Percentiles rank a stretch among this genome's conserved stretches.
Evolutionary conservation across 1,140 invertebrate species (phyloP).

Genomic region (Aphaenogaster floridana): DNA sequence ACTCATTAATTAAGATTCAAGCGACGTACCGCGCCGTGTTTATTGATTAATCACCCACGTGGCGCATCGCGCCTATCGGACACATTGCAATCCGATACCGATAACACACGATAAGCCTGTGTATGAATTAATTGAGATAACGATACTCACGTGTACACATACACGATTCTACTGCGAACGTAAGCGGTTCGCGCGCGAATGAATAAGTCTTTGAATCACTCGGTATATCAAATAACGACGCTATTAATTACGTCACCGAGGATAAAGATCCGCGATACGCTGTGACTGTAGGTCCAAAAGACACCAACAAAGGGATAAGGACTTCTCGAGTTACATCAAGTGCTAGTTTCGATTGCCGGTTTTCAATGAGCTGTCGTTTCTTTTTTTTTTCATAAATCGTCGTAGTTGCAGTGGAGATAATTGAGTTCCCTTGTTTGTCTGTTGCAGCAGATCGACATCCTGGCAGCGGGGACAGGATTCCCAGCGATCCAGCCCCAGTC

Average conservation of each 20-base stretch:
- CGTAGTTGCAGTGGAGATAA: not conserved
- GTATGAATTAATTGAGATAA: conserved; percentile 47
- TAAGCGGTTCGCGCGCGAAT: conserved; percentile 16
- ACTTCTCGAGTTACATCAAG: not conserved
- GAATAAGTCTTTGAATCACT: conserved; percentile 56
- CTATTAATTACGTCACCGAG: conserved; percentile 2
- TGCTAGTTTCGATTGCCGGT: not conserved
- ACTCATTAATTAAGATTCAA: conserved; percentile 55
- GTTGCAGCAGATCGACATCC: conserved; percentile 78
- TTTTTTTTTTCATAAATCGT: not conserved
- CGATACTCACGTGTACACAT: not conserved
- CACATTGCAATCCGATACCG: conserved; percentile 33
- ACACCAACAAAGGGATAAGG: not conserved
- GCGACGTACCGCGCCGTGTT: conserved; percentile 7
- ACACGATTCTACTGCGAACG: not conserved
- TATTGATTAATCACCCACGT: conserved; percentile 51
- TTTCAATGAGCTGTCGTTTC: not conserved
- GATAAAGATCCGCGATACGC: not conserved
- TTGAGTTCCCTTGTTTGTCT: conserved; percentile 30
- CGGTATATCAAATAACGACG: conserved; percentile 13
- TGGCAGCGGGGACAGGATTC: conserved; percentile 81
- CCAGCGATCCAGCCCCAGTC: conserved; percentile 83
- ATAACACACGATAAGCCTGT: conserved; percentile 27
- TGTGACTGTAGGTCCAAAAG: not conserved
- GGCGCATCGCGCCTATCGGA: conserved; percentile 30